Base-by-base conservation (phyloP, 2,888 invertebrate genomes). In the Acanthosepion esculentum region DNA sequence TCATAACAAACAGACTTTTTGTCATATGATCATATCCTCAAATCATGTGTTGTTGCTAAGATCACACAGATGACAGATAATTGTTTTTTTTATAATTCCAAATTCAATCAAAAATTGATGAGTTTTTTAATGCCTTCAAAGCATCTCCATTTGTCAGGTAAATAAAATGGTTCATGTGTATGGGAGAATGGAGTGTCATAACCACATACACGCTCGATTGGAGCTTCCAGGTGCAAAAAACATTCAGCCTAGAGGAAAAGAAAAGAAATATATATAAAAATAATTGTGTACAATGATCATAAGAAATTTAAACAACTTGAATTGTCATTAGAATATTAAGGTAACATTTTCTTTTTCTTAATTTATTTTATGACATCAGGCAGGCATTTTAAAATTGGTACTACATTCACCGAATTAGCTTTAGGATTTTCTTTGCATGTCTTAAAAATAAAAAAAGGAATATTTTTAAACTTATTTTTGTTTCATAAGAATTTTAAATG, bases 161-260 rank as follows among this genome's bases (percentile, higher is more conserved):
- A 97, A 98, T 99, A 99, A 98, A 99, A 99, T 0, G 99, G 98
- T 97, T 99, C 99, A 97, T 98, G 99, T 94, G 99, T 98, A 97
- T 99, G 99, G 12, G 99, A 99, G 98, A 99, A 99, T 26, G 99
- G 99, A 6, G 99, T 99, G 98, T 99, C 99, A 98, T 99, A 99
- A 26, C 99, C 99, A 50, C 99, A 98, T 94, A 99, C 99, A 95
- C 99, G 98, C 93, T 98, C 98, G 29, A 99, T 98, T 0, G 99
- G 99, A 0, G 99, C 99, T 97, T 99, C 99, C 96, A 99, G 98
- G 97, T 99, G 98, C 92, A 99, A 98, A 98, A 99, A 99, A 97
- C 99, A 99, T 96, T 98, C 98, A 97, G 98, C 98, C 98, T 99
- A 98, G 48, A 96, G 96, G 93, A 15, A 33, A n/a, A n/a, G 33